Evolutionary conservation across 2,888 invertebrate species (phyloP), one percentile per base, ranked within the genome.

Genomic region (Acanthococcus lagerstroemiae): DNA sequence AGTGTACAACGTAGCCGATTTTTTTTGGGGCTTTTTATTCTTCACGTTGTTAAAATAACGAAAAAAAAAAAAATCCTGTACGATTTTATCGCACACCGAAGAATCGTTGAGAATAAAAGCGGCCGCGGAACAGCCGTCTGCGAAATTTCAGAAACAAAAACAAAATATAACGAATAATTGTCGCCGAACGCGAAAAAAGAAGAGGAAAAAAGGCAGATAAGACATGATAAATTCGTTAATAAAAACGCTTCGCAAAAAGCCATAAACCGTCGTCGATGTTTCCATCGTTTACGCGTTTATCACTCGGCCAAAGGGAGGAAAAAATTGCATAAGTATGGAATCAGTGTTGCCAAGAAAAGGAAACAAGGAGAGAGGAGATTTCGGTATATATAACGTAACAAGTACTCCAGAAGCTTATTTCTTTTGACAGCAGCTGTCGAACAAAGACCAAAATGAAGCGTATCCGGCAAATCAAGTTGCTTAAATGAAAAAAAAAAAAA

Each of bases 401-500:
- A 46, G 46, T 58, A 58, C 58, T n/a, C 37, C 22, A 58, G 46
- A 44, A 46, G 58, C 44, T 46, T 58, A 58, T 58, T 58, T 26
- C 58, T 58, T 46, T 58, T 58, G 58, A 58, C 58, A 58, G 58
- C 58, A 46, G 58, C 58, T 58, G 58, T 58, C 58, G 58, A 58
- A 45, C 58, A 46, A 46, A 58, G 26, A 25, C 58, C 58, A 46
- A 58, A 58, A 58, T 58, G 58, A 58, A 58, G 44, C 58, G 58
- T 58, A 58, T 58, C 58, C 46, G 46, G 46, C 58, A 48, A 58
- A 58, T 58, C 58, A 45, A 45, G 58, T 45, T 26, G 46, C 55
- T 30, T 56, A 56, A 56, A 56, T 56, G 44, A 56, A 56, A 55
- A 55, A 15, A 12, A 25, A 9, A 57, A 24, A 44, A 44, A 15